Evolutionary conservation across 2,888 invertebrate species (phyloP), one percentile per base, ranked within the genome.

Genomic region (Eueremaeus valkanovi): DNA sequence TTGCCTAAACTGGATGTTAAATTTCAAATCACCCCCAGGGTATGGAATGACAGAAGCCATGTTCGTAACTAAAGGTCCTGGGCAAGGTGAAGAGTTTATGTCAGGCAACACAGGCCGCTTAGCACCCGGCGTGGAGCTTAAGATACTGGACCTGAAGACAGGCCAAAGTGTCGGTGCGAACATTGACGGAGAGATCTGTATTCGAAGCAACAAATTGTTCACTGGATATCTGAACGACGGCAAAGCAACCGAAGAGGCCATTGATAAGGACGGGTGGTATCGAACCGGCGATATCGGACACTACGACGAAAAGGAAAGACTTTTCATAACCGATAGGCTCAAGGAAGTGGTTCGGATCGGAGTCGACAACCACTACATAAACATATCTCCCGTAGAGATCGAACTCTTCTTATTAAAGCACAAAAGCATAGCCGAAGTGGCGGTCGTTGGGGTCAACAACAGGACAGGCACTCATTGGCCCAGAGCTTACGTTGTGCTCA

Each of bases 171-270:
- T 75, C 33, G 70, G 70, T 8, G 21, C 70, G 6, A 31, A 51
- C 29, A 42, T 16, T 18, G 70, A 29, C 24, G 75, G 75, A 36
- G 75, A 75, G 49, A 70, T 70, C 16, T 70, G 51, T 49, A 9
- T 75, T 29, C 11, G 33, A 6, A 40, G 68, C 8, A 8, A 27
- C 40, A 40, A 42, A 70, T 1, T 70, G 42, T 70, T 70, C 45
- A 11, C 16, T 6, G 70, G 70, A 21, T 70, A 70, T 70, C 24
- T 75, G n/a, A 31, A 68, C 9, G 24, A 75, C 8, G 42, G n/a
- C 1, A n/a, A 40, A 24, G 49, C 13, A 31, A 72, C n/a, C 21
- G 18, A 33, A 18, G 51, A 31, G 1, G 33, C 73, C 0, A n/a
- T 73, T 5, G 73, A 73, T 58, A 36, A 27, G 5, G 73, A 73